These are phyloP conservation scores for Achatina immaculata DNA, from an alignment of 1,140 invertebrate genomes.

Conservation along the genomic window DNA sequence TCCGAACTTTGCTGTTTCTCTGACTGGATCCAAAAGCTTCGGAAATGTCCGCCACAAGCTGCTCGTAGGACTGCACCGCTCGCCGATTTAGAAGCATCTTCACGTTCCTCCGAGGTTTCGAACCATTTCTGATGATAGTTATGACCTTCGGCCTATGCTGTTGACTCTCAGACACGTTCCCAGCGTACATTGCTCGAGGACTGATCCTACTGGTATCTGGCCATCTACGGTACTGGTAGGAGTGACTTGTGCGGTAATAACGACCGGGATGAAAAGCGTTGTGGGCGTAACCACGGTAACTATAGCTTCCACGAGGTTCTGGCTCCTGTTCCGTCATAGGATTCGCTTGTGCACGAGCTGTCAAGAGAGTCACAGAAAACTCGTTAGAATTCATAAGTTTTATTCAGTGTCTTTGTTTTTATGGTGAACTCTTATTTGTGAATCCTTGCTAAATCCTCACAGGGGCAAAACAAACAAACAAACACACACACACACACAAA, in stretches of 20 bases:
- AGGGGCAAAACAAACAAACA: too few species aligned
- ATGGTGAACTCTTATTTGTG: too few species aligned
- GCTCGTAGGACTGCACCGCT: slow-evolving; percentile 69
- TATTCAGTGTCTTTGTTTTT: too few species aligned
- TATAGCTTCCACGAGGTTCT: slow-evolving; percentile 43
- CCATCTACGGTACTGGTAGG: slow-evolving; percentile 43
- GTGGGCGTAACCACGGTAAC: slow-evolving; percentile 45
- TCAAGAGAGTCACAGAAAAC: slow-evolving; percentile 24
- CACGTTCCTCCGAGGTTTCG: slow-evolving; percentile 62
- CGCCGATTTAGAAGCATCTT: slow-evolving; percentile 70
- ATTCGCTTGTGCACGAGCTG: slow-evolving; percentile 52
- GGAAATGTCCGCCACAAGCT: slow-evolving; percentile 69
- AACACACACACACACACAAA: too few species aligned
- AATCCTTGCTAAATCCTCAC: too few species aligned
- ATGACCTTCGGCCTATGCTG: slow-evolving; percentile 66
- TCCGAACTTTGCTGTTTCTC: slow-evolving; percentile 62
- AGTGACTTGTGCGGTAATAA: slow-evolving; percentile 49
- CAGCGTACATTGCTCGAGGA: slow-evolving; percentile 7
- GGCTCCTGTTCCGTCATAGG: slow-evolving; percentile 29
- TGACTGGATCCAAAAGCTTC: slow-evolving; percentile 70
- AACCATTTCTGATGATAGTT: slow-evolving; percentile 67
- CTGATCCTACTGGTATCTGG: slow-evolving; percentile 46
- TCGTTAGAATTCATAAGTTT: too few species aligned
- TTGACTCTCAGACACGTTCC: too few species aligned
- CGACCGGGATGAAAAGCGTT: slow-evolving; percentile 63